phyloP scores from a whole-genome alignment of 2,797 vertebrate genomes.

The Enteromius thamalakanensis region DNA sequence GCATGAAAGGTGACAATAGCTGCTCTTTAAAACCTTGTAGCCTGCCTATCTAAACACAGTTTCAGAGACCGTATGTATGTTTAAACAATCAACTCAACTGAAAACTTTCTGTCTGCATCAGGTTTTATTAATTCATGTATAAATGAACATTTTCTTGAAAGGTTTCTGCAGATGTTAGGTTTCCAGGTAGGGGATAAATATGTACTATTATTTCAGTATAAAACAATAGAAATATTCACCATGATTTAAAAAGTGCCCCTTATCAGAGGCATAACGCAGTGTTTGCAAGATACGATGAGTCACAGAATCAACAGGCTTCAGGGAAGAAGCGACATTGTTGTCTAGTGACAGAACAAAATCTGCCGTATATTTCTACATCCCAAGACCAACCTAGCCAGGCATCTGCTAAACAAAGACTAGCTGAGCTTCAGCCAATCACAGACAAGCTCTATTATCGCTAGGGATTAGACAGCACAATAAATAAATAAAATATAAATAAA shows the following conservation, averaged over 20 bases:
- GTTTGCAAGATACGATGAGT: conserved; percentile 17
- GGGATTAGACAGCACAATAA: not conserved
- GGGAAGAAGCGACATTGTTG: conserved; percentile 22
- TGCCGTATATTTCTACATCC: not conserved
- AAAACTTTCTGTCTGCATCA: not conserved
- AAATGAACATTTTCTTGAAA: not conserved
- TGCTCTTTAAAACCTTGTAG: not conserved
- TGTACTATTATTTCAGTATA: not conserved
- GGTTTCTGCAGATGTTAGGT: not conserved
- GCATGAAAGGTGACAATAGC: conserved; percentile 1
- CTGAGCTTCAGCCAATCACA: conserved; percentile 26
- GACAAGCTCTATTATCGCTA: not conserved
- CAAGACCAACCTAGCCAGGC: not conserved
- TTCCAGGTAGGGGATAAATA: not conserved
- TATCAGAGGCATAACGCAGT: conserved; percentile 19
- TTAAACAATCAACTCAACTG: not conserved
- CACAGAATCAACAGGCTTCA: conserved; percentile 27
- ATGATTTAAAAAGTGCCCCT: not conserved
- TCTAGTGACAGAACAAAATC: conserved; percentile 23
- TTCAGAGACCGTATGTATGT: not conserved
- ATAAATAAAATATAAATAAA: not conserved
- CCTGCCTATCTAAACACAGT: not conserved
- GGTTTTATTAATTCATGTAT: not conserved
- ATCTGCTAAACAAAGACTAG: conserved; percentile 8
- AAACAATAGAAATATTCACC: not conserved